Evolutionary conservation across 2,888 invertebrate species (phyloP), one percentile per base, ranked within the genome.

Genomic region (Drosophila seclusa): DNA sequence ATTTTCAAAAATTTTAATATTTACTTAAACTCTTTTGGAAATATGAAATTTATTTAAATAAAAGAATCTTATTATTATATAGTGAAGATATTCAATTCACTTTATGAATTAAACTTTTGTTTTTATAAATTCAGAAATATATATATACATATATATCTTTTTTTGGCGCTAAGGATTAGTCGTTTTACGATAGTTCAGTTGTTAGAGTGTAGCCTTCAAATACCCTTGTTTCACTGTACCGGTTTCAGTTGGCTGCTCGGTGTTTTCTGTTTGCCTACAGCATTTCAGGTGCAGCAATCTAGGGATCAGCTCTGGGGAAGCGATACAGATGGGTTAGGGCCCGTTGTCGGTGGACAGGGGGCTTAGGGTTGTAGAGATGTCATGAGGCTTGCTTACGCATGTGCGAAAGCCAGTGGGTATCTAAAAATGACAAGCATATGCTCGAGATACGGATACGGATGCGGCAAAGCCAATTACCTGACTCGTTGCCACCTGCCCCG

Each of bases 381-480:
- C 38, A 63, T 31, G 64, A n/a, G 49, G 68, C 7, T 18, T 57
- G 57, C 42, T 61, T 57, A 58, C 32, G 45, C 55, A 32, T 27
- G 62, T 61, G 70, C 58, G 31, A 27, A 24, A 54, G 61, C 53
- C 40, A 64, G 71, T 75, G 78, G 73, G 78, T 82, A 83, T 71
- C 83, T 85, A 83, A 83, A 85, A 87, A 88, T 88, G 80, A 55
- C 75, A 83, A 75, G 70, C 86, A 78, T 80, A 80, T 88, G 89
- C 83, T 74, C 55, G 73, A 68, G 78, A 86, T 75, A 72, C 80
- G 80, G 68, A 77, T 75, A 71, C 80, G 78, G 69, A 78, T 81
- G 75, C 58, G 27, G 64, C 87, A 77, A 73, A 83, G 87, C 82
- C 89, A 89, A 89, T 85, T 89, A 85, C 84, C 84, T 83, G 89